phyloP scores from a whole-genome alignment of 2,113 vertebrate genomes.

The Cheirogaleus medius region DNA sequence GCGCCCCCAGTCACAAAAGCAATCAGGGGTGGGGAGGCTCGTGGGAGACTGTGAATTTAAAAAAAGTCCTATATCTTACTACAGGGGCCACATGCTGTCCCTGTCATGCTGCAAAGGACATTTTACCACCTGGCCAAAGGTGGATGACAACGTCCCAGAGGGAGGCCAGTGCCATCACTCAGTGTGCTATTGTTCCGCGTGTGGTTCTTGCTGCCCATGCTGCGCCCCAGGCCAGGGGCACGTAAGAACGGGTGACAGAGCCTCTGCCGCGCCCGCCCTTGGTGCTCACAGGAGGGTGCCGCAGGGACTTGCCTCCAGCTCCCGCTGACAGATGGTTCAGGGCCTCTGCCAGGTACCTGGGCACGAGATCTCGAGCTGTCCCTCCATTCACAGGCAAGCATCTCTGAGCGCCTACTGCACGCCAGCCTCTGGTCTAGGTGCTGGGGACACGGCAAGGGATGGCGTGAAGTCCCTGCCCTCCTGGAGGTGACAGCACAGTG shows the following conservation, averaged over 20 bases:
- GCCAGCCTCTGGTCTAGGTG: neutral
- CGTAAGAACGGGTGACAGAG: neutral
- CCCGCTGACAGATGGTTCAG: neutral
- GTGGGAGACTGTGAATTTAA: too few relatives aligned
- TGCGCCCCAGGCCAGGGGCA: too few relatives aligned
- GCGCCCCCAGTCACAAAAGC: neutral
- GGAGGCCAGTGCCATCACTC: accelerated
- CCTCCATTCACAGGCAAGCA: neutral
- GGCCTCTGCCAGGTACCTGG: neutral
- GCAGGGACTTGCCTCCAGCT: neutral
- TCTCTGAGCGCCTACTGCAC: neutral
- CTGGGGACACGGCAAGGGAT: neutral
- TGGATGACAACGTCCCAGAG: accelerated
- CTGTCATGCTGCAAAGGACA: neutral
- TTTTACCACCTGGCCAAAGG: too few relatives aligned
- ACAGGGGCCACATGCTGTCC: neutral
- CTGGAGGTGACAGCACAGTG: neutral
- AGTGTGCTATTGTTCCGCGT: accelerated
- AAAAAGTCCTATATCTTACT: neutral
- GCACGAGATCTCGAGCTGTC: neutral
- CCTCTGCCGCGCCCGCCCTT: accelerated
- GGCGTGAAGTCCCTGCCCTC: neutral
- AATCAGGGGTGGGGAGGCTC: too few relatives aligned
- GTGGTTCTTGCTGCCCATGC: neutral
- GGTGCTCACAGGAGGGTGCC: neutral